Evolutionary conservation across 2,797 vertebrate species (phyloP).

Genomic region (Lates japonicus): DNA sequence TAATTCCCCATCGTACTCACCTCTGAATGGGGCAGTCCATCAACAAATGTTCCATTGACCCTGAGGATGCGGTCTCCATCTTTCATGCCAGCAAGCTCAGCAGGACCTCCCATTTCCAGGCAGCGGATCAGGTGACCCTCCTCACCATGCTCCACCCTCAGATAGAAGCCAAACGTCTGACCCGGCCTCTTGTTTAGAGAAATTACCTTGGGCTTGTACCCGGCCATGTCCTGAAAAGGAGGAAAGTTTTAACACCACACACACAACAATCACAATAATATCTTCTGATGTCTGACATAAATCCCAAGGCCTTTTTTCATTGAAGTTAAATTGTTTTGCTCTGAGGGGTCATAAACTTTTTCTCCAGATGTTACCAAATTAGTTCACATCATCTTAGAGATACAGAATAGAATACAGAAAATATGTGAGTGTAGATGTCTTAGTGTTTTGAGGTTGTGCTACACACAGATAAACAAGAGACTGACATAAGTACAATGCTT

Average conservation of each 20-base stretch:
- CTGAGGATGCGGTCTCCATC: conserved; percentile 94
- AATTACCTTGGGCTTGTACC: conserved; percentile 87
- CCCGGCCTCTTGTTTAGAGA: conserved; percentile 87
- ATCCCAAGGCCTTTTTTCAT: background rate
- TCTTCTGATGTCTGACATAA: background rate
- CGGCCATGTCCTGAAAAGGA: conserved; percentile 85
- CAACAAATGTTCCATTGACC: conserved; percentile 92
- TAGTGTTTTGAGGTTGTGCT: background rate
- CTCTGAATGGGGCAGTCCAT: conserved; percentile 89
- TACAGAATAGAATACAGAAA: background rate
- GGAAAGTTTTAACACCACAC: conserved; percentile 2
- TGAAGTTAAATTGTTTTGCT: background rate
- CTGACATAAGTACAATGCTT: background rate
- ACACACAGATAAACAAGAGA: background rate
- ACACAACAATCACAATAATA: background rate
- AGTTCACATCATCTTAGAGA: background rate
- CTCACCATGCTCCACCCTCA: conserved; percentile 90
- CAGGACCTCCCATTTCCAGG: conserved; percentile 88
- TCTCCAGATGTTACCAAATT: background rate
- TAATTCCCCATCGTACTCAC: conserved; percentile 74
- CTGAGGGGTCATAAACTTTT: background rate
- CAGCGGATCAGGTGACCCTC: conserved; percentile 92
- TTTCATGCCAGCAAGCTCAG: conserved; percentile 91
- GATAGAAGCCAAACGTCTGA: conserved; percentile 91
- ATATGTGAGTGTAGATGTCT: background rate